phyloP scores from a whole-genome alignment of 2,113 vertebrate species.

The Gavialis gangeticus region DNA sequence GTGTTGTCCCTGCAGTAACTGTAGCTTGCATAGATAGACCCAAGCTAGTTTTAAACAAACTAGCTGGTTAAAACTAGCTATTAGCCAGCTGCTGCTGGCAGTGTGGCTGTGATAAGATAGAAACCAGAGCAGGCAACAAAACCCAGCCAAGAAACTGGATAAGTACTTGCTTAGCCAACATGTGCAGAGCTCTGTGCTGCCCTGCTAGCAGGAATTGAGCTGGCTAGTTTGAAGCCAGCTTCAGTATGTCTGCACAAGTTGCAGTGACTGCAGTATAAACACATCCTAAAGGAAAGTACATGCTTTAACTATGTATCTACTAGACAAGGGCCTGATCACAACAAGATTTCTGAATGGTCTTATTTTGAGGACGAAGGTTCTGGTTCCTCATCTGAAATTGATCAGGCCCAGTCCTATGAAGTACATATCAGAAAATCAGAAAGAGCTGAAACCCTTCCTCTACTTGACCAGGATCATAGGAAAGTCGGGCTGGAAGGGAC shows the following conservation, averaged over 20 bases:
- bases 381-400: neutral
- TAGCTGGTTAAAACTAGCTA: neutral
- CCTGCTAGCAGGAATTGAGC: no score
- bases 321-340: fast-evolving
- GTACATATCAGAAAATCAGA: neutral
- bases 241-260: no score
- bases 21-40: no score
- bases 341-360: neutral
- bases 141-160: no score
- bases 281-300: neutral
- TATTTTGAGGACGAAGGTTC: neutral
- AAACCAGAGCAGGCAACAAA: no score
- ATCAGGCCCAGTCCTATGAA: neutral
- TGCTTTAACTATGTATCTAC: neutral
- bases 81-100: neutral
- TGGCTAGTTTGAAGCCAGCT: no score
- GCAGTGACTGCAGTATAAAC: no score
- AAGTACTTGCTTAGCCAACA: no score
- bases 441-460: neutral
- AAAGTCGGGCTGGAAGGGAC: no score
- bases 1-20: neutral
- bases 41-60: no score
- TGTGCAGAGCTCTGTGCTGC: no score
- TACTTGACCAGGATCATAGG: neutral
- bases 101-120: neutral